A percentile compares a stretch with the other conserved stretches of the same genome.
phyloP scores from a whole-genome alignment of 2,888 invertebrate species.

The Allygus modestus region DNA sequence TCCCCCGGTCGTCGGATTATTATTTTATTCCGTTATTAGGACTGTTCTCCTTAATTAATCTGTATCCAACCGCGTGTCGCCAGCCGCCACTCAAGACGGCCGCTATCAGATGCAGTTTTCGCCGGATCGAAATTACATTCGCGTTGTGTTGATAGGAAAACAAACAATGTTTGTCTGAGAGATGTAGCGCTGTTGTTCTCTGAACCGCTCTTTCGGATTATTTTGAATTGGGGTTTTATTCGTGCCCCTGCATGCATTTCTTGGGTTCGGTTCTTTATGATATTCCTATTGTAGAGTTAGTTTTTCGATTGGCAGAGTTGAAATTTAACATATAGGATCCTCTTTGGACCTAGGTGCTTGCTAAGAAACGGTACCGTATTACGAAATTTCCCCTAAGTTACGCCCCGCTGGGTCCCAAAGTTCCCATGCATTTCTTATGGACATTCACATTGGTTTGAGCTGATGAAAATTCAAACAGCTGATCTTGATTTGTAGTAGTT shows the following conservation, averaged over 20 bases:
- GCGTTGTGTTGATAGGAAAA: background rate
- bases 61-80: background rate
- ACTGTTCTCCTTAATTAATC: constrained; percentile 7
- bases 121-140: background rate
- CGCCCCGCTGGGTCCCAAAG: too few species aligned
- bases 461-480: too few species aligned
- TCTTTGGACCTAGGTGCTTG: too few species aligned
- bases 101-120: background rate
- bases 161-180: background rate
- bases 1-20: constrained; percentile 28
- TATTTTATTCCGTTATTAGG: constrained; percentile 49
- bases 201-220: background rate
- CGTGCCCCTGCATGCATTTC: background rate
- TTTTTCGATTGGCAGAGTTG: too few species aligned
- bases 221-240: background rate
- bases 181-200: constrained; percentile 2
- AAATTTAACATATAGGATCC: too few species aligned
- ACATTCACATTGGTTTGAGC: too few species aligned
- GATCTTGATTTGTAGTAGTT: too few species aligned
- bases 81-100: background rate
- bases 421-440: too few species aligned
- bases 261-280: too few species aligned
- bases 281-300: too few species aligned
- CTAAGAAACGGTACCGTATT: too few species aligned
- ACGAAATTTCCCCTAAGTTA: too few species aligned